These are phyloP conservation scores for Thereva nobilitata DNA, from an alignment of 2,888 invertebrate genomes.

Conservation along the genomic window DNA sequence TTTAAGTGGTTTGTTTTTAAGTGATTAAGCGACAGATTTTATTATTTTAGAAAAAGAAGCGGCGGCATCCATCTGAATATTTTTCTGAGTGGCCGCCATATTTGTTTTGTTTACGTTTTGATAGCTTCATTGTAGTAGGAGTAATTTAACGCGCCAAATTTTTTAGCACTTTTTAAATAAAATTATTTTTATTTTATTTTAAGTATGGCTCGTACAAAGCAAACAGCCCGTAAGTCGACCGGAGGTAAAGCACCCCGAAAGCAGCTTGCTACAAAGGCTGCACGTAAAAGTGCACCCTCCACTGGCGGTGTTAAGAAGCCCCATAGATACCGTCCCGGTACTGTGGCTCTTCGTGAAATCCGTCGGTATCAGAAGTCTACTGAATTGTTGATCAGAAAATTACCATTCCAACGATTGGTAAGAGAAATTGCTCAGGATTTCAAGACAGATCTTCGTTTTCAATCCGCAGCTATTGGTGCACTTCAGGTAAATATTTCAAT, in stretches of 20 bases:
- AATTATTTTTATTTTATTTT: background rate
- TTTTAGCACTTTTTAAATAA: too few relatives aligned
- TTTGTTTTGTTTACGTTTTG: too few relatives aligned
- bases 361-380: conserved; percentile 91
- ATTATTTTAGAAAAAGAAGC: too few relatives aligned
- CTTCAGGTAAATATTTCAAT: conserved; percentile 60
- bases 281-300: conserved; percentile 85
- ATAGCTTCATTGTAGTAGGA: too few relatives aligned
- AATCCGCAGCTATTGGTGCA: conserved; percentile 86
- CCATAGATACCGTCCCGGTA: conserved; percentile 90
- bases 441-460: conserved; percentile 89
- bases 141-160: too few relatives aligned
- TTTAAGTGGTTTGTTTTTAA: too few relatives aligned
- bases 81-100: too few relatives aligned
- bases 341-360: conserved; percentile 90
- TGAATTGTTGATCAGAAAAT: conserved; percentile 86
- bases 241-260: conserved; percentile 92
- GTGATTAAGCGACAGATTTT: too few relatives aligned
- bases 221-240: conserved; percentile 89
- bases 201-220: conserved; percentile 90
- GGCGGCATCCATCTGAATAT: too few relatives aligned
- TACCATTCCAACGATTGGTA: conserved; percentile 88
- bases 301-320: conserved; percentile 92
- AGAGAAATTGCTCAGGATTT: conserved; percentile 93
- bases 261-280: conserved; percentile 65